Evolutionary conservation across 2,888 invertebrate genomes (phyloP).

Genomic region (Spodoptera picta): DNA sequence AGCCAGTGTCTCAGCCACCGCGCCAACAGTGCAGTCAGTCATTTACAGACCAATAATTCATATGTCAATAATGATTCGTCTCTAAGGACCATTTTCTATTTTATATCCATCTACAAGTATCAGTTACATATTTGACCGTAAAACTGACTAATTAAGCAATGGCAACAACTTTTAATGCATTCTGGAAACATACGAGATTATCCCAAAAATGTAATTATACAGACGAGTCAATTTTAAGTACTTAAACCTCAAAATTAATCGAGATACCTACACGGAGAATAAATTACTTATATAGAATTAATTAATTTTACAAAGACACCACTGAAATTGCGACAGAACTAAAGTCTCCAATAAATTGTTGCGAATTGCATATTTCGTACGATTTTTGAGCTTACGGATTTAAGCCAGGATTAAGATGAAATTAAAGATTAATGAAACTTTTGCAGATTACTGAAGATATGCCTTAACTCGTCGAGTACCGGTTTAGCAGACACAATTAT

Average conservation of each 20-base stretch:
- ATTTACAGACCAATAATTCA: no score
- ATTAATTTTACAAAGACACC: constrained; percentile 20
- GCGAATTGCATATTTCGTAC: neutral
- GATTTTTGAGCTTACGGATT: neutral
- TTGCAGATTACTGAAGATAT: no score
- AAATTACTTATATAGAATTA: constrained; percentile 1
- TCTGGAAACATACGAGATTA: neutral
- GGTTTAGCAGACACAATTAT: no score
- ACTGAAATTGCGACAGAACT: neutral
- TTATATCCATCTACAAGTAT: no score
- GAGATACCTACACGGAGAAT: neutral
- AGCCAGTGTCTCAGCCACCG: no score
- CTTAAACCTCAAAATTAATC: constrained; percentile 1
- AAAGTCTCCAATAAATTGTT: neutral
- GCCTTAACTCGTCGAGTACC: no score
- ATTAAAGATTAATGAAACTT: neutral
- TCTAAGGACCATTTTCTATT: neutral
- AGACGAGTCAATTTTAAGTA: neutral
- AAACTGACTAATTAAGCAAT: neutral
- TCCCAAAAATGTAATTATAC: constrained; percentile 5
- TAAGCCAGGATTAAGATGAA: neutral
- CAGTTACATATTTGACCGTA: no score
- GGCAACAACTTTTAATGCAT: neutral
- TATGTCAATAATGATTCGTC: neutral
- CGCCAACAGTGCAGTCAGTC: no score